Evolutionary conservation across 2,797 vertebrate genomes (phyloP), one percentile per base, ranked within the genome.

Genomic region (Poecilia velifera): DNA sequence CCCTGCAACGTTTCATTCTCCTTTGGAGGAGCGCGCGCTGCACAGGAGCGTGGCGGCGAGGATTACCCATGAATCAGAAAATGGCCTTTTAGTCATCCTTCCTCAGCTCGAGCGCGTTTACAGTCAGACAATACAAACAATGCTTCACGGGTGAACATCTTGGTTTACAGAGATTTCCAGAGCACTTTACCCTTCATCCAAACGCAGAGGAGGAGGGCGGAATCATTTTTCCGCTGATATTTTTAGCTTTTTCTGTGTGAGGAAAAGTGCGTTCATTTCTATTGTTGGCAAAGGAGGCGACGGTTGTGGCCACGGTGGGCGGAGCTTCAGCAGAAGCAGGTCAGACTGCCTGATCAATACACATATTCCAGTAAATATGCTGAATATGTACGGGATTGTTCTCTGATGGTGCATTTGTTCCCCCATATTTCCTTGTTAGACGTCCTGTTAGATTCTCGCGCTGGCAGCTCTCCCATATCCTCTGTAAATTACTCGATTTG

Each of bases 351-450:
- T 76, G 74, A 76, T 76, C 28, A 47, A 64, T 91, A 89, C 76
- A 1, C 82, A 83, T 89, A 83, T 91, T 84, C 78, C 64, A 53
- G 74, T 70, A 28, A 75, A 39, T 79, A 59, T 4, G 83, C 2
- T 94, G 90, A 94, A 93, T 93, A 92, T 93, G 89, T 70, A 93
- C 88, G 84, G 83, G 43, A 46, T 80, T 46, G 12, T 76, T 76
- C 74, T 64, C 74, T 64, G 57, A 64, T 64, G 28, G 18, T 43
- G 83, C 57, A 70, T 85, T 83, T 66, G 45, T 84, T 74, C 62
- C 72, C 53, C 9, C 74, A 46, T 70, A 85, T 80, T 82, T 86
- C 68, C 76, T 79, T 2, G 70, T 55, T 83, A 81, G 87, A 80
- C 82, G 76, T 78, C 79, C 73, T n/a, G 12, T 88, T 83, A 77